Conservation (phyloP, 2,797 vertebrate species). For the Knipowitschia caucasica region DNA sequence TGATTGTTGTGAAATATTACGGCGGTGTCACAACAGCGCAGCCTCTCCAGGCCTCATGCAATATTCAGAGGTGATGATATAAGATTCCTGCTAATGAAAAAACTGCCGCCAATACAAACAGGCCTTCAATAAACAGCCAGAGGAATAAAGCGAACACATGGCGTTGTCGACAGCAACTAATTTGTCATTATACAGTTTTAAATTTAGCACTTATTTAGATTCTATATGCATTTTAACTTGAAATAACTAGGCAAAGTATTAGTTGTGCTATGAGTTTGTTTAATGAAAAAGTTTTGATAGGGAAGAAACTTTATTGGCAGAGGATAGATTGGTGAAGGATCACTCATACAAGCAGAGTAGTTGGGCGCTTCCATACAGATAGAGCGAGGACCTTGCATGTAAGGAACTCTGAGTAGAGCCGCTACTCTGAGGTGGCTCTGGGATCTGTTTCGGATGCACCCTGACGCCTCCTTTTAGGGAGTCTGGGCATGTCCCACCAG, state of each 20-base stretch:
- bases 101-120: conserved; percentile 66
- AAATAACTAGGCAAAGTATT: not conserved
- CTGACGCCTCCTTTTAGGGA: too few species aligned
- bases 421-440: too few species aligned
- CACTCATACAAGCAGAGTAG: too few species aligned
- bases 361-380: too few species aligned
- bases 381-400: too few species aligned
- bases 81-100: conserved; percentile 72
- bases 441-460: too few species aligned
- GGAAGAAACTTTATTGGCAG: too few species aligned
- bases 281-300: not conserved
- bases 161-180: not conserved
- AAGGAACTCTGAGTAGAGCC: too few species aligned
- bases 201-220: not conserved
- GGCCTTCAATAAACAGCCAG: conserved; percentile 61
- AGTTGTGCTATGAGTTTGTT: not conserved
- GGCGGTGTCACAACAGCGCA: conserved; percentile 55
- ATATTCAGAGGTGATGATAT: conserved; percentile 73
- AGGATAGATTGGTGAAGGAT: too few species aligned
- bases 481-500: too few species aligned
- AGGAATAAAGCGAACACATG: conserved; percentile 31
- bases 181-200: conserved; percentile 1
- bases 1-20: conserved; percentile 73
- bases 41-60: conserved; percentile 66
- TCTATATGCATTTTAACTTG: not conserved